Evolutionary conservation across 2,113 vertebrate species (phyloP).

Genomic region (Grammomys surdaster): DNA sequence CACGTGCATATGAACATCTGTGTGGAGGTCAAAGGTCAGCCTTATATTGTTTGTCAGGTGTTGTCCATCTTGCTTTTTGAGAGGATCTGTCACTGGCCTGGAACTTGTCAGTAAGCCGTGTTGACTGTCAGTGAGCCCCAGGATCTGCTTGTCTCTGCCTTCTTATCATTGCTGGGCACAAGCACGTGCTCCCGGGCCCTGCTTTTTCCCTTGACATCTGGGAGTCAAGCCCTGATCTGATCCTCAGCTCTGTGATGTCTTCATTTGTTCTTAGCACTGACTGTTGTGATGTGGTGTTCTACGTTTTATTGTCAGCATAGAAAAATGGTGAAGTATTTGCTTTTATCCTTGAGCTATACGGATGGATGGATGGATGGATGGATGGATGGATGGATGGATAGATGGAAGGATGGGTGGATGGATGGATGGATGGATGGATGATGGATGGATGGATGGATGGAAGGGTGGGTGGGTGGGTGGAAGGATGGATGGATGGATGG

Average conservation of each 20-base stretch:
- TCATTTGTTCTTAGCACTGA: background rate
- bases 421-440: background rate
- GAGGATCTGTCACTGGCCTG: background rate
- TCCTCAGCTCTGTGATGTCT: background rate
- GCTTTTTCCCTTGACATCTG: background rate
- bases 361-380: background rate
- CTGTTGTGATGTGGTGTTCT: background rate
- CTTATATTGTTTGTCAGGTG: background rate
- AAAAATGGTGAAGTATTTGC: background rate
- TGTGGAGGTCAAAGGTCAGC: background rate
- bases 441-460: background rate
- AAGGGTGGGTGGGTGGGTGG: background rate
- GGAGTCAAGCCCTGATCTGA: background rate
- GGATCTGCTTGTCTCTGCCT: background rate
- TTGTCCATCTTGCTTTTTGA: background rate
- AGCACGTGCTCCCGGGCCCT: background rate
- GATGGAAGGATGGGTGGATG: background rate
- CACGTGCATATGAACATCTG: background rate
- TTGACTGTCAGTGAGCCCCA: background rate
- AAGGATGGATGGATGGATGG: background rate
- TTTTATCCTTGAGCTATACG: background rate
- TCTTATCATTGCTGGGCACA: background rate
- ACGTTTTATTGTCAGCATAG: background rate
- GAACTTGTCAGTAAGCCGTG: background rate
- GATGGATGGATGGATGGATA: background rate